phyloP scores from a whole-genome alignment of 2,113 vertebrate species.

The Penelope pileata region DNA sequence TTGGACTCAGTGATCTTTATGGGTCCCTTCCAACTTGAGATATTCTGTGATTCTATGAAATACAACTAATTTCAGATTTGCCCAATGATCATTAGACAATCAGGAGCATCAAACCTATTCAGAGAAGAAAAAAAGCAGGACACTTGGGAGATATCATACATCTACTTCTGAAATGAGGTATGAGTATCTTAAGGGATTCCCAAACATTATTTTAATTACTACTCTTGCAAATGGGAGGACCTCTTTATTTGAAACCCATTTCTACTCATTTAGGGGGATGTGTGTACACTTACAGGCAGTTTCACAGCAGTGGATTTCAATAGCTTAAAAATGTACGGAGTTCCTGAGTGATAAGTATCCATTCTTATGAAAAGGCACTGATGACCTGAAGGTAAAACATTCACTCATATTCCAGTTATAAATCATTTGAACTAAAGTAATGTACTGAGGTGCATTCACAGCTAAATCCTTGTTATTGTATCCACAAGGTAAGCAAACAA shows the following conservation, averaged over 20 bases:
- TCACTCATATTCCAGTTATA: not conserved
- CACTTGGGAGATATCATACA: not conserved
- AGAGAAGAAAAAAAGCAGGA: not conserved
- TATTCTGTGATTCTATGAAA: too few relatives aligned
- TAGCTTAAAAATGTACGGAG: not conserved
- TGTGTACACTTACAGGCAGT: not conserved
- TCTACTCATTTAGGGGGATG: not conserved
- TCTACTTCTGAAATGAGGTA: not conserved
- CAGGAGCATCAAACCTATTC: not conserved
- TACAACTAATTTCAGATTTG: not conserved
- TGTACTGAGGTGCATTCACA: not conserved
- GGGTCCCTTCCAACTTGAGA: too few relatives aligned
- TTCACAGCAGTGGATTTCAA: not conserved
- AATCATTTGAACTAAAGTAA: not conserved
- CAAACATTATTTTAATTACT: not conserved
- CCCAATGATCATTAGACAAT: not conserved
- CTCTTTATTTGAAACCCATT: not conserved
- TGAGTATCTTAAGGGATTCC: too few relatives aligned
- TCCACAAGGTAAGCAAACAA: not conserved
- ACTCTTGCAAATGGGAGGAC: not conserved
- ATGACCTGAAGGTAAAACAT: not conserved
- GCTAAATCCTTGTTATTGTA: not conserved
- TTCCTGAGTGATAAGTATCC: not conserved
- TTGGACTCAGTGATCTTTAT: too few relatives aligned
- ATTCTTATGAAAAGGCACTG: not conserved